phyloP scores from a whole-genome alignment of 2,888 invertebrate genomes.

The Eumacrocentrus americanus region DNA sequence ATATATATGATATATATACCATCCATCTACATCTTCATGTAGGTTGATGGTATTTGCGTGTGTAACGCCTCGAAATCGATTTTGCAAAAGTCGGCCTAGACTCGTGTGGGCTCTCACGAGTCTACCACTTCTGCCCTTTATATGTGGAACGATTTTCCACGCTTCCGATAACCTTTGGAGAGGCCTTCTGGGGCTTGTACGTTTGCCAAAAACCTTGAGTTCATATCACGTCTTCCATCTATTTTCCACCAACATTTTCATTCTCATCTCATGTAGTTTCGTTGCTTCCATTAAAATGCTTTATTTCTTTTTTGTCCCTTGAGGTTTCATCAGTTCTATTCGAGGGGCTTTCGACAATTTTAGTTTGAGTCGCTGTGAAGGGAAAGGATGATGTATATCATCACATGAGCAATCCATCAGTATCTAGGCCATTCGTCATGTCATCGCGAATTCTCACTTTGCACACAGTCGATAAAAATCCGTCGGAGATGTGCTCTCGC shows the following conservation, averaged over 20 bases:
- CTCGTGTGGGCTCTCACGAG: background rate
- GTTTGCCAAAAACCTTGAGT: background rate
- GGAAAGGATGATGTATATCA: background rate
- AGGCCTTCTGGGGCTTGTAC: slow-evolving; percentile 1
- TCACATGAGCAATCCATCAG: background rate
- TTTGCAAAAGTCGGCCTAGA: slow-evolving; percentile 36
- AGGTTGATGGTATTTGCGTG: slow-evolving; percentile 12
- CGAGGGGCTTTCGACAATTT: no score
- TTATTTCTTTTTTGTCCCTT: no score
- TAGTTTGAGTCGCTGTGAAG: no score
- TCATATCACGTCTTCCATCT: no score
- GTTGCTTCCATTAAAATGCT: no score
- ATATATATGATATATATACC: background rate
- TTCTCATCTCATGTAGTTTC: no score
- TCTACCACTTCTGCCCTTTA: background rate
- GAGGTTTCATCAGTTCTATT: no score
- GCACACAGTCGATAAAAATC: background rate
- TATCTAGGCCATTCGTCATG: background rate
- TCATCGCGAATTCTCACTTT: background rate
- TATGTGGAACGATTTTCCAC: background rate
- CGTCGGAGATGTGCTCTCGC: background rate
- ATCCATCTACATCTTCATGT: background rate
- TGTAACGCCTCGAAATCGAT: slow-evolving; percentile 38
- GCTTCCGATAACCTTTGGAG: background rate
- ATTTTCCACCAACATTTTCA: no score